Evolutionary conservation across 2,113 vertebrate genomes (phyloP), one percentile per base, ranked within the genome.

Genomic region (Sterrhoptilus dennistouni): DNA sequence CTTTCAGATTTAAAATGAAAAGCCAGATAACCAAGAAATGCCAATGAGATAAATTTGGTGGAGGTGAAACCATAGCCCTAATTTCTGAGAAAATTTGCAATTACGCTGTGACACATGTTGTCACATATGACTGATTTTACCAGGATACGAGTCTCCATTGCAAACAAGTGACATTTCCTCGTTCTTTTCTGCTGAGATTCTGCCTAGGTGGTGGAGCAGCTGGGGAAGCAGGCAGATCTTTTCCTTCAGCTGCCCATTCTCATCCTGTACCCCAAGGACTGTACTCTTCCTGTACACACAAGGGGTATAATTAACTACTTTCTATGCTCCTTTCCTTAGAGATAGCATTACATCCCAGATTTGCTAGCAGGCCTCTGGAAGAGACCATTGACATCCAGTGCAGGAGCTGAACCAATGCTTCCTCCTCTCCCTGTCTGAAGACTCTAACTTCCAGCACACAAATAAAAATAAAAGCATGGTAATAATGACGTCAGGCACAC

Each of bases 401-500:
- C 22, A 53, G 33, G 18, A 56, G 38, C 4, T 15, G 2, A 75
- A 66, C 11, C 5, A 5, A 86, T 40, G 17, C 9, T 61, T 89
- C 54, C 14, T 81, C 28, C 9, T 31, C 18, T 53, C 8, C 15
- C 29, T 53, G 3, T 15, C n/a, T 24, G n/a, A 78, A 74, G 59
- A 69, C 45, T 38, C 23, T 52, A 59, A 68, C 31, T 68, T 14
- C 33, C 49, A 60, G 24, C 40, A 79, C 49, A 47, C 21, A 86
- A 70, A 44, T 45, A 31, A 49, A 59, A 75, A 56, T 11, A 57
- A 56, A 80, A 83, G 3, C 36, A 57, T 8, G 4, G 36, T 15
- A 31, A 68, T 54, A 54, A 71, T 2, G 0, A 1, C 2, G 4
- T 36, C 60, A 57, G 36, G 45, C 2, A 5, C 8, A 11, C 22